phyloP scores from a whole-genome alignment of 2,888 invertebrate species.

The Tetragonisca angustula region DNA sequence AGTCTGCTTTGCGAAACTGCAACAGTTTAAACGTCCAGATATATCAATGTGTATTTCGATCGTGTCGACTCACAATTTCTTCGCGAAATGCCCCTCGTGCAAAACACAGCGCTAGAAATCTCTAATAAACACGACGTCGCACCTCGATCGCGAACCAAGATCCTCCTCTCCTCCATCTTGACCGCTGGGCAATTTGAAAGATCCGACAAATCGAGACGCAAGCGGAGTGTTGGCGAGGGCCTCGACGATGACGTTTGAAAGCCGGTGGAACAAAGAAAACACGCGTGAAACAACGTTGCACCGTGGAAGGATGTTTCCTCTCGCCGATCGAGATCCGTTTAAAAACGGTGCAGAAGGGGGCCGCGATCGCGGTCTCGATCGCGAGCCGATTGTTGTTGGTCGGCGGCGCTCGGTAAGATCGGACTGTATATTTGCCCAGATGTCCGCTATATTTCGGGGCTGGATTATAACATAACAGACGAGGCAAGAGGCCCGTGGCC shows the following conservation, averaged over 20 bases:
- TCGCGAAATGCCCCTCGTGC: too few relatives aligned
- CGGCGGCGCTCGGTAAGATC: slow-evolving; percentile 24
- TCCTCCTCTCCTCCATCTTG: too few relatives aligned
- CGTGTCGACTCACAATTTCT: too few relatives aligned
- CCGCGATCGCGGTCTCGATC: neutral
- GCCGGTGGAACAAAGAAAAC: neutral
- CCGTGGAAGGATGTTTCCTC: neutral
- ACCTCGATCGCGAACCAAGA: too few relatives aligned
- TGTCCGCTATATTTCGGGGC: slow-evolving; percentile 36
- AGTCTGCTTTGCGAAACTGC: too few relatives aligned
- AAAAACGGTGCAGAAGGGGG: slow-evolving; percentile 7
- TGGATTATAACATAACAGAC: slow-evolving; percentile 61
- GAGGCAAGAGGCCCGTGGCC: slow-evolving; percentile 52
- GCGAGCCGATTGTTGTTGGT: slow-evolving; percentile 31
- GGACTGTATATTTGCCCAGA: slow-evolving; percentile 57
- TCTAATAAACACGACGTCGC: neutral
- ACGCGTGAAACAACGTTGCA: neutral
- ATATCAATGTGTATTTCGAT: too few relatives aligned
- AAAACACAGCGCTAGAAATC: too few relatives aligned
- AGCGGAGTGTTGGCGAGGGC: neutral
- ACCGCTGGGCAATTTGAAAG: neutral
- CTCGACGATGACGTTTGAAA: too few relatives aligned
- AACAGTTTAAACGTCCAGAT: too few relatives aligned
- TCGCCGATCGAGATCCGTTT: neutral
- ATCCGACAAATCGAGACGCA: neutral